Conservation (phyloP, 2,113 vertebrate species). For the Benitochromis conjunctus region DNA sequence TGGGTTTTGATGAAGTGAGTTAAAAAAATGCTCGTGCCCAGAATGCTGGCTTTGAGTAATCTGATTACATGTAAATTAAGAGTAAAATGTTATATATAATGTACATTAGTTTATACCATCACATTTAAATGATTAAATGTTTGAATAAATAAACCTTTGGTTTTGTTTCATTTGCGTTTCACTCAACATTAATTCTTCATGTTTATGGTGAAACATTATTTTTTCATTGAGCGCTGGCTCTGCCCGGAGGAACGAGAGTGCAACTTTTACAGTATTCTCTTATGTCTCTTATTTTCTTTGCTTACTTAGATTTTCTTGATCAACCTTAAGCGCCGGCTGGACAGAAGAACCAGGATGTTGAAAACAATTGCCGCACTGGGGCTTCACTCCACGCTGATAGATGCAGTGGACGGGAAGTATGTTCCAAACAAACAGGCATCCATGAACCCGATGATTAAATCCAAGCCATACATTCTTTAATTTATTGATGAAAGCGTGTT, state of each 20-base stretch:
- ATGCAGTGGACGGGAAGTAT: slow-evolving; percentile 96
- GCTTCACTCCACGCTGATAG: slow-evolving; percentile 79
- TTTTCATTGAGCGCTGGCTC: background rate
- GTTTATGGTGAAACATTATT: background rate
- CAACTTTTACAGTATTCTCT: background rate
- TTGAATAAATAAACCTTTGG: too few species aligned
- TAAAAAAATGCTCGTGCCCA: background rate
- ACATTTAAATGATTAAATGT: background rate
- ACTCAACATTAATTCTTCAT: too few species aligned
- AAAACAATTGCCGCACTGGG: slow-evolving; percentile 81
- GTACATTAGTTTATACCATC: background rate
- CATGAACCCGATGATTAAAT: background rate
- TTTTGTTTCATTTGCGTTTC: too few species aligned
- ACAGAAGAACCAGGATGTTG: slow-evolving; percentile 88
- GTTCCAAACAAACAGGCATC: slow-evolving; percentile 11
- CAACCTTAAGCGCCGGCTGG: slow-evolving; percentile 88
- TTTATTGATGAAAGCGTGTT: fast-evolving
- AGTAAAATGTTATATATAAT: background rate
- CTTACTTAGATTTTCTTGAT: slow-evolving; percentile 87
- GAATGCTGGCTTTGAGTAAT: background rate
- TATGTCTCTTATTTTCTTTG: background rate
- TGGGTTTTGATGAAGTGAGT: slow-evolving; percentile 91
- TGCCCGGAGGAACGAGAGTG: background rate
- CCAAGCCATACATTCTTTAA: background rate
- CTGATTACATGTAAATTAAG: background rate